A percentile compares a stretch with the other conserved stretches of the same genome.
These are phyloP conservation scores for Sarcophaga variegata DNA, from an alignment of 2,888 invertebrate species.

Conservation along the genomic window DNA sequence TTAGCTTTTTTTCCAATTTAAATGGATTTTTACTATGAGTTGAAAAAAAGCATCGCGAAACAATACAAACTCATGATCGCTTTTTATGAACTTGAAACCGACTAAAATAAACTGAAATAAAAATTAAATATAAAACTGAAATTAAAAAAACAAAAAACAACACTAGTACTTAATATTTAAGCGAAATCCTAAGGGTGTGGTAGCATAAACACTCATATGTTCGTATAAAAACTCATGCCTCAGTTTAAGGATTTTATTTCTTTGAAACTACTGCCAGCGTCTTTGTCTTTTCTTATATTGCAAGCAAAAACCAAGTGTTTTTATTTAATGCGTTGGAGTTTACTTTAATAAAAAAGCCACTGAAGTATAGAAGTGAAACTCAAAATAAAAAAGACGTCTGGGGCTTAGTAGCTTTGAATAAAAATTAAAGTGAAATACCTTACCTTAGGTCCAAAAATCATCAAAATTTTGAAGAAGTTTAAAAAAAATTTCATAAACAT, in stretches of 20 bases:
- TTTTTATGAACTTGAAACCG: constrained; percentile 60
- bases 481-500: too few relatives aligned
- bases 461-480: too few relatives aligned
- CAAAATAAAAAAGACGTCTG: constrained; percentile 1
- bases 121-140: neutral
- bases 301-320: constrained; percentile 38
- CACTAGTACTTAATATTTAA: constrained; percentile 8
- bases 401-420: too few relatives aligned
- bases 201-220: constrained; percentile 27
- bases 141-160: neutral
- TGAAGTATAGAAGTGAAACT: constrained; percentile 26
- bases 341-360: constrained; percentile 48
- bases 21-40: constrained; percentile 36
- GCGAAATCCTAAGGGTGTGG: constrained; percentile 55
- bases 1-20: constrained; percentile 39
- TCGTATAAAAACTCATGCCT: neutral
- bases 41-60: constrained; percentile 12
- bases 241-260: too few relatives aligned
- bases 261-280: constrained; percentile 5
- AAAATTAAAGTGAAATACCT: too few relatives aligned
- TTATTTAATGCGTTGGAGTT: constrained; percentile 64
- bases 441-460: too few relatives aligned
- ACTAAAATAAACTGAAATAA: constrained; percentile 49
- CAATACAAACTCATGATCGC: constrained; percentile 57
- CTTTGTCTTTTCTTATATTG: neutral